Conservation (phyloP, 2,888 invertebrate genomes). For the Thalpophila matura region DNA sequence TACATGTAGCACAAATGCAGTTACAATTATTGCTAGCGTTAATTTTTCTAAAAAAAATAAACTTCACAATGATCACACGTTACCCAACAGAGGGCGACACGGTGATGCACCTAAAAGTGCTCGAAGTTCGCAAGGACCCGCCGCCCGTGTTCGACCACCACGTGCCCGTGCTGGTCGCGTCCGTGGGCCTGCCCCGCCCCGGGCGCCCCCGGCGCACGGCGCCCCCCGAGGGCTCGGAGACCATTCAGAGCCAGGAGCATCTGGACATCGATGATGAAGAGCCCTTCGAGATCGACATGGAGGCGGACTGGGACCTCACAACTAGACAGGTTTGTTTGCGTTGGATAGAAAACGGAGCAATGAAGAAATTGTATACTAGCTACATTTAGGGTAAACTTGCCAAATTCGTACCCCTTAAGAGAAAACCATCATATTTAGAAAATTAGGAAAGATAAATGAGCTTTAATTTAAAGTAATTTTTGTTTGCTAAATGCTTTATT, state of each 20-base stretch:
- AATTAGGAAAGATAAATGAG: too few relatives aligned
- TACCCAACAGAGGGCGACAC: slow-evolving; percentile 94
- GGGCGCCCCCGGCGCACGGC: slow-evolving; percentile 76
- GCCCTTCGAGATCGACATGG: slow-evolving; percentile 82
- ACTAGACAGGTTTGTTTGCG: slow-evolving; percentile 94
- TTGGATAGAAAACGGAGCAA: too few relatives aligned
- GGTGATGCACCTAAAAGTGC: slow-evolving; percentile 97
- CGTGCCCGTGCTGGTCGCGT: slow-evolving; percentile 95
- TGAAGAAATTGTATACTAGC: too few relatives aligned
- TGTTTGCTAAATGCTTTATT: too few relatives aligned
- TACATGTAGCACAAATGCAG: too few relatives aligned
- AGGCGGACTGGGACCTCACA: slow-evolving; percentile 97
- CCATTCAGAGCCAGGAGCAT: slow-evolving; percentile 73
- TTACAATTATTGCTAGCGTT: not conserved
- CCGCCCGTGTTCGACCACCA: slow-evolving; percentile 96
- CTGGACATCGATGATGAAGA: slow-evolving; percentile 92
- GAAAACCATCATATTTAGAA: too few relatives aligned
- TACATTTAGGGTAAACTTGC: too few relatives aligned
- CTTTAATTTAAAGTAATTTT: too few relatives aligned
- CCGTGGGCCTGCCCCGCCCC: slow-evolving; percentile 82
- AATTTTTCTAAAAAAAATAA: not conserved
- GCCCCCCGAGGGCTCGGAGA: slow-evolving; percentile 70
- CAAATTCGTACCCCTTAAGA: too few relatives aligned
- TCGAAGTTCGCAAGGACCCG: slow-evolving; percentile 95
- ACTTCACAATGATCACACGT: not conserved